Evolutionary conservation across 1,140 invertebrate genomes (phyloP).

Genomic region (Euglossa dilemma): DNA sequence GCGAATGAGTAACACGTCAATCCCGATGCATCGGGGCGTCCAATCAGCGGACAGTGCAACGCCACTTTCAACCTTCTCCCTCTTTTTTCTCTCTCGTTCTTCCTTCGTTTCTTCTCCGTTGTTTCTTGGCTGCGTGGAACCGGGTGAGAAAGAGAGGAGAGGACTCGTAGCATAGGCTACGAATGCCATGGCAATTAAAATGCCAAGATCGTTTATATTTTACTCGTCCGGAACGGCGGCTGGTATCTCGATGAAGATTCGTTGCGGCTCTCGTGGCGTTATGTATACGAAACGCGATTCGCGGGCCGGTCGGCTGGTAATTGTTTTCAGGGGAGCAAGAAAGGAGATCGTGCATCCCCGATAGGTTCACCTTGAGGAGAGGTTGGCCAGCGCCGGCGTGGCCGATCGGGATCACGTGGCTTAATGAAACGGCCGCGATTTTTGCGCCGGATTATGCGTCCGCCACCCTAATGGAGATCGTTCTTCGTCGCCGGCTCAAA

Average conservation of each 20-base stretch:
- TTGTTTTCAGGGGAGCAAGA: slow-evolving; percentile 38
- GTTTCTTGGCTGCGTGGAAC: no score
- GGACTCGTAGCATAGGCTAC: not conserved
- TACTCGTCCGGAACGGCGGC: not conserved
- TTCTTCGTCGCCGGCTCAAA: slow-evolving; percentile 17
- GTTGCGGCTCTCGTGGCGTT: slow-evolving; percentile 18
- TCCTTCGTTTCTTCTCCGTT: not conserved
- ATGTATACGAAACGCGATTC: slow-evolving; percentile 18
- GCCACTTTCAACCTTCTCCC: not conserved
- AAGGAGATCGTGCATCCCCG: slow-evolving; percentile 37
- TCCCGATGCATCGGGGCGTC: not conserved
- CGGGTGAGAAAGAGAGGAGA: no score
- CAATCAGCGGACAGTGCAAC: not conserved
- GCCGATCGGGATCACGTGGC: slow-evolving; percentile 16
- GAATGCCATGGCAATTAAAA: slow-evolving; percentile 28
- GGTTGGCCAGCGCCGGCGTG: not conserved
- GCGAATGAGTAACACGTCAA: not conserved
- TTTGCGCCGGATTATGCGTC: slow-evolving; percentile 17
- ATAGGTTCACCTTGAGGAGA: slow-evolving; percentile 39
- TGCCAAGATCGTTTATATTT: slow-evolving; percentile 39
- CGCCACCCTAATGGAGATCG: slow-evolving; percentile 17
- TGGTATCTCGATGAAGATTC: slow-evolving; percentile 41
- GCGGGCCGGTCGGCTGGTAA: slow-evolving; percentile 8
- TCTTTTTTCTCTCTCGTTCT: not conserved
- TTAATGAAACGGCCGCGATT: slow-evolving; percentile 49